phyloP scores from a whole-genome alignment of 2,797 vertebrate species.

The Pipistrellus nathusii region DNA sequence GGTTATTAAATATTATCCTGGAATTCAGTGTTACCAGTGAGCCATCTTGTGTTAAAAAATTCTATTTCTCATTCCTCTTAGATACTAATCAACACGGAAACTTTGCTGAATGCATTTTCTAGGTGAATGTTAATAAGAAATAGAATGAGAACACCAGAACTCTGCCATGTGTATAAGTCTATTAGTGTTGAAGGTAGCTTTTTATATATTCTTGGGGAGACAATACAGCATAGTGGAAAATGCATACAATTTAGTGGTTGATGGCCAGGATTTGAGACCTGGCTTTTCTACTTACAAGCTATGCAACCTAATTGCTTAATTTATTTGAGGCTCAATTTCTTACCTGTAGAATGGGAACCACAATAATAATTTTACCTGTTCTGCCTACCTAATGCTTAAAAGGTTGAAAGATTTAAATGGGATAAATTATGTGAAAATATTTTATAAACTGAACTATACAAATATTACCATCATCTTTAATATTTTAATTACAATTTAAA shows the following conservation, averaged over 20 bases:
- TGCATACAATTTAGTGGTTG: conserved; percentile 38
- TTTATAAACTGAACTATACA: conserved; percentile 40
- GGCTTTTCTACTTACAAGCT: conserved; percentile 12
- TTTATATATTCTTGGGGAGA: conserved; percentile 30
- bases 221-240: conserved; percentile 18
- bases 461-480: conserved; percentile 38
- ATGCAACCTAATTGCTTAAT: background rate
- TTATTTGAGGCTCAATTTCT: conserved; percentile 49
- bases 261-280: conserved; percentile 41
- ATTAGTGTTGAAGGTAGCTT: conserved; percentile 23
- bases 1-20: conserved; percentile 42
- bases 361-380: conserved; percentile 38
- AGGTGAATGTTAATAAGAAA: conserved; percentile 38
- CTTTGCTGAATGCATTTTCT: conserved; percentile 52
- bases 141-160: conserved; percentile 23
- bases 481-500: conserved; percentile 59
- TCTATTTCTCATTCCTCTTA: conserved; percentile 35
- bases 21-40: conserved; percentile 36
- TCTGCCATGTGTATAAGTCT: background rate
- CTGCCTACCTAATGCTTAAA: conserved; percentile 26
- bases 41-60: conserved; percentile 5
- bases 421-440: conserved; percentile 41
- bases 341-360: conserved; percentile 53
- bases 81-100: background rate
- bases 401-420: conserved; percentile 41